Evolutionary conservation across 1,140 invertebrate species (phyloP).

Genomic region (Ceratina australensis): DNA sequence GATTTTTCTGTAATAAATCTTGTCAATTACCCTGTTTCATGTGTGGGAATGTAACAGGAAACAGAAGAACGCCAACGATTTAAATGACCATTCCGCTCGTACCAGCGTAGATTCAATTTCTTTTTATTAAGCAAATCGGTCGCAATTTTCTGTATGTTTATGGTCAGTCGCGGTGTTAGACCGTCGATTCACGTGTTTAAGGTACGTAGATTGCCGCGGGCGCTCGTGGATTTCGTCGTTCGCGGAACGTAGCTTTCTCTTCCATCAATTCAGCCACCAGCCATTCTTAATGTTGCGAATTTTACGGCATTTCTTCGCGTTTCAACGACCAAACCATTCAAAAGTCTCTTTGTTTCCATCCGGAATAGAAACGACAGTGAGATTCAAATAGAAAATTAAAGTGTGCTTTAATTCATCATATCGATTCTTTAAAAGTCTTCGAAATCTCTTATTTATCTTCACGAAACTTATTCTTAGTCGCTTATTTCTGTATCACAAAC

Average conservation of each 20-base stretch:
- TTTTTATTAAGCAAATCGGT: not conserved
- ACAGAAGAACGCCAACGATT: not conserved
- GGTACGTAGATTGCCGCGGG: slow-evolving; percentile 13
- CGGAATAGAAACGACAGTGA: too few relatives aligned
- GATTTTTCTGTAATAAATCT: too few relatives aligned
- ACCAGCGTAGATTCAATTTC: too few relatives aligned
- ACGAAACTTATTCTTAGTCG: too few relatives aligned
- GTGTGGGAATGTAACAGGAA: not conserved
- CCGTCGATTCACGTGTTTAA: slow-evolving; percentile 17
- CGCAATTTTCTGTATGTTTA: slow-evolving; percentile 10
- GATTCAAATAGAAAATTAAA: too few relatives aligned
- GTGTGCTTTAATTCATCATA: too few relatives aligned
- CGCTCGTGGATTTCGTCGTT: slow-evolving; percentile 25
- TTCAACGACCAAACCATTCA: not conserved
- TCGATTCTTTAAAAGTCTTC: too few relatives aligned
- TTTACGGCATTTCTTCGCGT: slow-evolving; percentile 12
- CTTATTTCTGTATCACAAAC: too few relatives aligned
- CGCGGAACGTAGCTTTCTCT: slow-evolving; percentile 45
- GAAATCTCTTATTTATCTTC: too few relatives aligned
- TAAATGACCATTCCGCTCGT: not conserved
- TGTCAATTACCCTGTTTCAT: too few relatives aligned
- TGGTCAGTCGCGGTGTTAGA: not conserved
- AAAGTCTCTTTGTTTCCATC: too few relatives aligned
- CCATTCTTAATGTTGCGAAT: too few relatives aligned
- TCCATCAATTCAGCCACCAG: slow-evolving; percentile 29